Percentiles rank a stretch among this genome's conserved stretches.
Evolutionary conservation across 2,113 vertebrate species (phyloP).

Genomic region (Stictonetta naevosa): DNA sequence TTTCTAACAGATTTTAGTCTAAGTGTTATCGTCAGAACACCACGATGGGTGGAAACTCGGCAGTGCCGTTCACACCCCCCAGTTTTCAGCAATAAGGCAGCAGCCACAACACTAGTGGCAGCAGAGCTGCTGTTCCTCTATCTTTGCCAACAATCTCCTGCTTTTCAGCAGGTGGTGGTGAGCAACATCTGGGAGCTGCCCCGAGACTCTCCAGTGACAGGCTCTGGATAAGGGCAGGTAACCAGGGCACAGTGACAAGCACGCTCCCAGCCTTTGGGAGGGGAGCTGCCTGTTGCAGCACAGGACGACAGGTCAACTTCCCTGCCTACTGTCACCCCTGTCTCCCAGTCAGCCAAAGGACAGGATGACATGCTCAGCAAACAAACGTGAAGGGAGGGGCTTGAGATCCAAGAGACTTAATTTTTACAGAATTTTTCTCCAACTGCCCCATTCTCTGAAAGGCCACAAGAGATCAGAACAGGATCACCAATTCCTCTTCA

Average conservation of each 20-base stretch:
- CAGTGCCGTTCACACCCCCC: neutral
- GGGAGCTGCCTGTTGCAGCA: neutral
- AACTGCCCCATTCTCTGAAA: neutral
- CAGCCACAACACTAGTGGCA: neutral
- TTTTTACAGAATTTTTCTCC: neutral
- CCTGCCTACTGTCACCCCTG: neutral
- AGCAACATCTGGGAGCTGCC: slow-evolving; percentile 1
- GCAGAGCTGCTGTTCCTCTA: neutral
- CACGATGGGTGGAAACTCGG: rapidly evolving
- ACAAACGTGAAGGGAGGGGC: rapidly evolving
- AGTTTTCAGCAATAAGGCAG: neutral
- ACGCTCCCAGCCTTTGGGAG: neutral
- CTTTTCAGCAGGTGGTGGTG: neutral
- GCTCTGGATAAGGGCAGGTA: neutral
- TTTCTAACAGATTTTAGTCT: neutral
- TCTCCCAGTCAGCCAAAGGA: neutral
- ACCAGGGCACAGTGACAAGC: neutral
- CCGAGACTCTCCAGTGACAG: neutral
- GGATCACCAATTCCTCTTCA: neutral
- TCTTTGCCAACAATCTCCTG: slow-evolving; percentile 10
- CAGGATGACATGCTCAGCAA: neutral
- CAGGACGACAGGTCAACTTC: neutral
- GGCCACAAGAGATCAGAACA: neutral
- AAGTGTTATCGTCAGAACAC: neutral
- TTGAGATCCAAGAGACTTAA: neutral